phyloP scores from a whole-genome alignment of 2,888 invertebrate genomes.

The Tetragnatha montana region DNA sequence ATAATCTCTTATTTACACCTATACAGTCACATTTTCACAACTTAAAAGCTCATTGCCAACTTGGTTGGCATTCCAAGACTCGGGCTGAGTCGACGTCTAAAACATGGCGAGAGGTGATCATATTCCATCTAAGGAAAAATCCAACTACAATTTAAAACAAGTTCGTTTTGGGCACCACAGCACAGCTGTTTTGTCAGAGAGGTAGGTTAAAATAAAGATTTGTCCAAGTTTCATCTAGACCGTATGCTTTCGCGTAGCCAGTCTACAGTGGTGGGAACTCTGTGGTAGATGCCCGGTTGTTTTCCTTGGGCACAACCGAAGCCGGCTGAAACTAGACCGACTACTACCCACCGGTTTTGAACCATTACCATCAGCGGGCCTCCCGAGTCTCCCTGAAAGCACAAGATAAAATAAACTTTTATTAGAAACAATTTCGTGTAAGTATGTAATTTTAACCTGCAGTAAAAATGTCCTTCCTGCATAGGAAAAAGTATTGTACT shows the following conservation, averaged over 20 bases:
- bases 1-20: not conserved
- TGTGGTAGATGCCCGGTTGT: slow-evolving; percentile 91
- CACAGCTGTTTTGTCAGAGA: slow-evolving; percentile 6
- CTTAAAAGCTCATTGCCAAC: not conserved
- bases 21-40: not conserved
- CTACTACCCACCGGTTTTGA: slow-evolving; percentile 84
- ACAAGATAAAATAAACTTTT: slow-evolving; percentile 35
- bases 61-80: not conserved
- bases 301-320: slow-evolving; percentile 90
- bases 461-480: too few species aligned
- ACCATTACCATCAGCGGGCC: slow-evolving; percentile 84
- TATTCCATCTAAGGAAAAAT: not conserved
- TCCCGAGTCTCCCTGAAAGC: slow-evolving; percentile 85
- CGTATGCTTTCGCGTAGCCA: slow-evolving; percentile 73
- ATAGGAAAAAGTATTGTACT: too few species aligned
- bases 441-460: too few species aligned
- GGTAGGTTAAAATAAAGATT: not conserved
- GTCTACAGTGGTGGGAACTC: slow-evolving; percentile 79
- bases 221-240: slow-evolving; percentile 17
- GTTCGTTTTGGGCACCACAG: not conserved
- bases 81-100: not conserved
- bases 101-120: not conserved
- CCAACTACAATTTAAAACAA: not conserved
- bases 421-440: not conserved
- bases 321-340: slow-evolving; percentile 89